Evolutionary conservation across 2,113 vertebrate genomes (phyloP).

Genomic region (Columbina picui): DNA sequence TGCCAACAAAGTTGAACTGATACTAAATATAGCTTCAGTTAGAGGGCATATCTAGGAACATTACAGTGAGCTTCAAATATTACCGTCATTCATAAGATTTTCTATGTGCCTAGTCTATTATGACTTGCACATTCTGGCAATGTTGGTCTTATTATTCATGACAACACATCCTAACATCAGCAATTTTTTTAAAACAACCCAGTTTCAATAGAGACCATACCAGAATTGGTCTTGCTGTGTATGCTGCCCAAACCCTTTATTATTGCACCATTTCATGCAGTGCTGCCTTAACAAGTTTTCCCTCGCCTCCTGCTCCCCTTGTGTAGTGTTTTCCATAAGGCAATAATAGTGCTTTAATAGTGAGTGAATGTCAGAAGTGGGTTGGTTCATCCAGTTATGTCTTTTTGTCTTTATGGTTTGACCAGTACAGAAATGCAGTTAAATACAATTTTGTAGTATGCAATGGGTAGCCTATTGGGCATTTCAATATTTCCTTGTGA

Average conservation of each 20-base stretch:
- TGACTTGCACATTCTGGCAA: constrained; percentile 48
- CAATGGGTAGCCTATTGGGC: neutral
- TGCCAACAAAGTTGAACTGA: constrained; percentile 41
- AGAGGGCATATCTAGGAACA: constrained; percentile 48
- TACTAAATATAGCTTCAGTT: constrained; percentile 66
- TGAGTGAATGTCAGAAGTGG: neutral
- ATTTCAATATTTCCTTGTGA: neutral
- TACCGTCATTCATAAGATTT: constrained; percentile 58
- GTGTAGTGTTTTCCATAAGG: neutral
- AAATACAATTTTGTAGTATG: neutral
- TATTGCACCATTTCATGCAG: neutral
- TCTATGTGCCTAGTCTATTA: constrained; percentile 32
- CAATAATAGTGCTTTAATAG: neutral
- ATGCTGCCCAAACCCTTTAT: neutral
- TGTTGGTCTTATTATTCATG: constrained; percentile 43
- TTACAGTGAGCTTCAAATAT: constrained; percentile 47
- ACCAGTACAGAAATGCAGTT: neutral
- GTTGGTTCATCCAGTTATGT: neutral
- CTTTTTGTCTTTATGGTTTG: neutral
- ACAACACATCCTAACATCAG: constrained; percentile 41
- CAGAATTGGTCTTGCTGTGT: neutral
- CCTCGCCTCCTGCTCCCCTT: neutral
- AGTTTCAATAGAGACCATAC: constrained; percentile 38
- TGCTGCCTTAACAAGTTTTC: neutral
- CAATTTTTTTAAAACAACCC: constrained; percentile 27